phyloP scores from a whole-genome alignment of 2,888 invertebrate species.

The Cheilosia variabilis region DNA sequence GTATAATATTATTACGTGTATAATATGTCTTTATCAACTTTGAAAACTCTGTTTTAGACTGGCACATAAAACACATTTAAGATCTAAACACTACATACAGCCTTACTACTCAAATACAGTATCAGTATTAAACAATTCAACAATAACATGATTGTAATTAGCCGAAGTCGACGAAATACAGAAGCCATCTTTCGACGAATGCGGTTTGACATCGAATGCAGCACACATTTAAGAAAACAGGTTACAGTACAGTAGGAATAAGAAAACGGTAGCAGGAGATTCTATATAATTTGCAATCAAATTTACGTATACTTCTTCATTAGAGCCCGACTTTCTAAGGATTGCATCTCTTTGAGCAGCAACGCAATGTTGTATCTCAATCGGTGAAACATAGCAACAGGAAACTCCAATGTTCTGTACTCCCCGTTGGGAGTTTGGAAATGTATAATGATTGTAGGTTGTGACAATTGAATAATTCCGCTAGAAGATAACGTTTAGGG shows the following conservation, averaged over 20 bases:
- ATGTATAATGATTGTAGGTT: slow-evolving; percentile 85
- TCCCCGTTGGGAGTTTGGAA: slow-evolving; percentile 84
- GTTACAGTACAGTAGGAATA: slow-evolving; percentile 53
- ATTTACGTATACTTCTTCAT: slow-evolving; percentile 82
- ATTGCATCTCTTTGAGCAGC: slow-evolving; percentile 84
- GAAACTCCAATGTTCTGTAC: slow-evolving; percentile 84
- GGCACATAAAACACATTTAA: slow-evolving; percentile 71
- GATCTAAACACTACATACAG: slow-evolving; percentile 72
- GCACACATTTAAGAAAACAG: slow-evolving; percentile 45
- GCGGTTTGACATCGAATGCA: slow-evolving; percentile 63
- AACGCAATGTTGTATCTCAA: slow-evolving; percentile 84
- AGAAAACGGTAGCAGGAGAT: slow-evolving; percentile 49
- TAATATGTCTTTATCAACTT: slow-evolving; percentile 60
- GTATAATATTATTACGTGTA: slow-evolving; percentile 70
- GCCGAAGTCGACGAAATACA: slow-evolving; percentile 56
- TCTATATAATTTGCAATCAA: not conserved
- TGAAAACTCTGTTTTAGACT: slow-evolving; percentile 65
- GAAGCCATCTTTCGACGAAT: slow-evolving; percentile 58
- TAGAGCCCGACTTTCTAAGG: slow-evolving; percentile 83
- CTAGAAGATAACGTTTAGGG: slow-evolving; percentile 76
- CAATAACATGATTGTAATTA: slow-evolving; percentile 45
- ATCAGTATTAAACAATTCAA: slow-evolving; percentile 71
- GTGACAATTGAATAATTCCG: slow-evolving; percentile 82
- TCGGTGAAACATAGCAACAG: slow-evolving; percentile 85
- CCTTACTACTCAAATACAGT: slow-evolving; percentile 71